These are phyloP conservation scores for Coenonympha glycerion DNA, from an alignment of 2,888 invertebrate species.

Conservation along the genomic window DNA sequence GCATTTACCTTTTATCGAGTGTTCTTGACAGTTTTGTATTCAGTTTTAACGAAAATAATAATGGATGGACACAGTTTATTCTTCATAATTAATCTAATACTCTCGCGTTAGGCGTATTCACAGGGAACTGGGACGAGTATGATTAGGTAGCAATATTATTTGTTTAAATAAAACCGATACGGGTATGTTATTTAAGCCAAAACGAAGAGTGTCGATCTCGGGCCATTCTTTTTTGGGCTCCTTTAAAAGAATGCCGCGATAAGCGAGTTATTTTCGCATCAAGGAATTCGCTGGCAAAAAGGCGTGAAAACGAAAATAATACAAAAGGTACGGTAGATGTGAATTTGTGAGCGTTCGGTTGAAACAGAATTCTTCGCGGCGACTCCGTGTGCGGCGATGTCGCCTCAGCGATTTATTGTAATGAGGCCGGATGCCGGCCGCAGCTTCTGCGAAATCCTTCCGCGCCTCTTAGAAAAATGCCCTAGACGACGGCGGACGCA, in stretches of 20 bases:
- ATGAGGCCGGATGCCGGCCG: constrained; percentile 61
- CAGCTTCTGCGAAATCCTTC: constrained; percentile 63
- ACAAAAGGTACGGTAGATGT: constrained; percentile 69
- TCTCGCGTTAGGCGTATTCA: background rate
- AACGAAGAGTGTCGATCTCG: constrained; percentile 57
- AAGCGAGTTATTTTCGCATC: constrained; percentile 73
- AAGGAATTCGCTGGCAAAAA: constrained; percentile 71
- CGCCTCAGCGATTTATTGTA: constrained; percentile 69
- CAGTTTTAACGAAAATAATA: background rate
- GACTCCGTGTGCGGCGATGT: constrained; percentile 76
- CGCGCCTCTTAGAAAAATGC: constrained; percentile 62
- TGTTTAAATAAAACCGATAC: constrained; percentile 49
- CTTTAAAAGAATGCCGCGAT: constrained; percentile 73
- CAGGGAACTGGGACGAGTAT: constrained; percentile 6
- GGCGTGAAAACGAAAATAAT: constrained; percentile 75
- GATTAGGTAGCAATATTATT: constrained; percentile 45
- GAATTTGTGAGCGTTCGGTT: constrained; percentile 76
- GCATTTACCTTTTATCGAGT: too few relatives aligned
- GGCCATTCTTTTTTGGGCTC: constrained; percentile 62
- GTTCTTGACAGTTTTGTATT: background rate
- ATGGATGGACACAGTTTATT: background rate
- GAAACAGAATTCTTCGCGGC: constrained; percentile 73
- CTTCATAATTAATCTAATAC: background rate
- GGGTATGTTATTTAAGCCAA: constrained; percentile 59
- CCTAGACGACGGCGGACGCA: constrained; percentile 27